phyloP scores from a whole-genome alignment of 1,140 invertebrate genomes.

The Caenorhabditis inopinata region DNA sequence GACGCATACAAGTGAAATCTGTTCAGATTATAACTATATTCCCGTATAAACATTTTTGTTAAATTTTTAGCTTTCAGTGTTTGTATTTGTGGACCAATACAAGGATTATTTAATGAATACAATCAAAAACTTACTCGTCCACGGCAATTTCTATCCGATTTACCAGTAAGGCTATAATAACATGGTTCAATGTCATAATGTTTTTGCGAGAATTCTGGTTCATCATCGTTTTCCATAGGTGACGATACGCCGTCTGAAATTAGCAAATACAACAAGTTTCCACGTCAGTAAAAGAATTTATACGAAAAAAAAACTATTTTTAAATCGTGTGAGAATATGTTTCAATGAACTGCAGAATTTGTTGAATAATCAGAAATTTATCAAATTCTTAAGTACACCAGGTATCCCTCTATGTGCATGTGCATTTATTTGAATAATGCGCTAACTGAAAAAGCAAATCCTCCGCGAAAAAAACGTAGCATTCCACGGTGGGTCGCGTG shows the following conservation, averaged over 20 bases:
- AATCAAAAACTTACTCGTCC: neutral
- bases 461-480: constrained; percentile 15
- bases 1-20: constrained; percentile 1
- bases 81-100: no score
- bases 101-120: neutral
- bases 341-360: no score
- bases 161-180: constrained; percentile 29
- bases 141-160: constrained; percentile 22
- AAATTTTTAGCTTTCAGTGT: neutral
- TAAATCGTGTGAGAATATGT: no score
- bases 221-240: constrained; percentile 5
- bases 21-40: constrained; percentile 25
- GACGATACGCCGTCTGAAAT: constrained; percentile 25
- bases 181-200: constrained; percentile 27
- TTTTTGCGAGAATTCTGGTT: constrained; percentile 25
- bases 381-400: neutral
- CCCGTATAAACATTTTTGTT: neutral
- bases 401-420: neutral
- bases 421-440: constrained; percentile 17
- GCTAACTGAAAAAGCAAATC: constrained; percentile 24
- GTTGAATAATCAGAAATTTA: no score
- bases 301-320: no score
- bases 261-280: no score
- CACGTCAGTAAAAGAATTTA: no score
- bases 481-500: neutral